These are phyloP conservation scores for Furcula furcula DNA, from an alignment of 2,888 invertebrate genomes.

Conservation along the genomic window DNA sequence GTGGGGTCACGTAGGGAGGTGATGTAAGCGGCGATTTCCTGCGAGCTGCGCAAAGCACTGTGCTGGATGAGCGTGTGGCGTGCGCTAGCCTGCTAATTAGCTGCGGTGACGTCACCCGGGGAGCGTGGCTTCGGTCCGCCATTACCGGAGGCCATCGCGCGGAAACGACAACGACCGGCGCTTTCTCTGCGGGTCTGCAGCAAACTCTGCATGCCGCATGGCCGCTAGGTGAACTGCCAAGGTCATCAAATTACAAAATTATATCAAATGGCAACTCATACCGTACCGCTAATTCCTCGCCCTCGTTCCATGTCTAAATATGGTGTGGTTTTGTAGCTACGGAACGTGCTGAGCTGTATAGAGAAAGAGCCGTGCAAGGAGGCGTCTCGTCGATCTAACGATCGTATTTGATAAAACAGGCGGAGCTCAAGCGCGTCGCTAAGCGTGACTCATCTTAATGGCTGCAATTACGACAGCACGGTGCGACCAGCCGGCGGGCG, in stretches of 20 bases:
- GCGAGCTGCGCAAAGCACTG: constrained; percentile 50
- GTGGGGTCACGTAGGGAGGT: constrained; percentile 55
- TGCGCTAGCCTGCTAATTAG: constrained; percentile 69
- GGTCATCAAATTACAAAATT: constrained; percentile 27
- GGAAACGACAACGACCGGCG: constrained; percentile 79
- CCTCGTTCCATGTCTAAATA: not conserved
- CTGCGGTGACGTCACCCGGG: constrained; percentile 67
- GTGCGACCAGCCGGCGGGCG: constrained; percentile 42
- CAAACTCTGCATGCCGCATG: constrained; percentile 35
- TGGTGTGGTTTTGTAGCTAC: too few species aligned
- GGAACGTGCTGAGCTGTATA: constrained; percentile 1
- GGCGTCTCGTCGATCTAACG: constrained; percentile 35
- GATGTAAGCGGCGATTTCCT: constrained; percentile 76
- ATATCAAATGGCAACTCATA: not conserved
- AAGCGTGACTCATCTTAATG: constrained; percentile 80
- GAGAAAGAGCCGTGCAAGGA: constrained; percentile 31
- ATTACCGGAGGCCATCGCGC: constrained; percentile 74
- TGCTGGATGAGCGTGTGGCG: constrained; percentile 54
- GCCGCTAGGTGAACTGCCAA: constrained; percentile 43
- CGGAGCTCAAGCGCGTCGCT: constrained; percentile 64
- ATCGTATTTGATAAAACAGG: constrained; percentile 65
- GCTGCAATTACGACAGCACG: constrained; percentile 68
- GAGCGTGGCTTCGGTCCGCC: constrained; percentile 55
- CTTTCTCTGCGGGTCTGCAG: constrained; percentile 64
- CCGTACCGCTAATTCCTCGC: not conserved